Evolutionary conservation across 1,140 invertebrate species (phyloP).

Genomic region (Oryctes rhinoceros): DNA sequence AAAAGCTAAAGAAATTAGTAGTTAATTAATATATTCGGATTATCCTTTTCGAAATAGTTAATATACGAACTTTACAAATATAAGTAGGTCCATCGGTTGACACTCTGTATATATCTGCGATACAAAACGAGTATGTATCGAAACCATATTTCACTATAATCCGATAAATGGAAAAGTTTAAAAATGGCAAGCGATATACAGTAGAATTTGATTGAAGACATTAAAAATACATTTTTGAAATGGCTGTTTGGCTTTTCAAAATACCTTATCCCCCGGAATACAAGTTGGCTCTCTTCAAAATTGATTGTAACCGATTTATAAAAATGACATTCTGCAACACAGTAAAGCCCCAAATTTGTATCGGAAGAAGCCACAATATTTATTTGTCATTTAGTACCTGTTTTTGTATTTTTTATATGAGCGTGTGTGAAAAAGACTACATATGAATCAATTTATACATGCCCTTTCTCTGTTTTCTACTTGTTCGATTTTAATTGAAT

Average conservation of each 20-base stretch:
- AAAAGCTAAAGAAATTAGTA: no score
- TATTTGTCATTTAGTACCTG: constrained; percentile 3
- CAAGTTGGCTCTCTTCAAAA: constrained; percentile 13
- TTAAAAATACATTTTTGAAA: constrained; percentile 30
- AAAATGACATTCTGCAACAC: not conserved
- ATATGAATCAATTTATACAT: not conserved
- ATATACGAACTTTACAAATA: no score
- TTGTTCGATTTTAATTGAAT: not conserved
- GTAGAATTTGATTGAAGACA: constrained; percentile 13
- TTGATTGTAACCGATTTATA: constrained; percentile 26
- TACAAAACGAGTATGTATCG: not conserved
- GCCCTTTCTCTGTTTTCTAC: not conserved
- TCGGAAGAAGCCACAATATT: constrained; percentile 4
- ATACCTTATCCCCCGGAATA: not conserved
- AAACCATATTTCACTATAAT: constrained; percentile 17
- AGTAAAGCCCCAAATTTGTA: constrained; percentile 25
- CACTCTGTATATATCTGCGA: not conserved
- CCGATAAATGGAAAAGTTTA: not conserved
- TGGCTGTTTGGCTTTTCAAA: constrained; percentile 22
- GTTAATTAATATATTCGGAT: no score
- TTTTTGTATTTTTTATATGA: not conserved
- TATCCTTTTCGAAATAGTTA: no score
- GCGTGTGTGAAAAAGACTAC: not conserved
- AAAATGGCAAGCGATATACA: not conserved
- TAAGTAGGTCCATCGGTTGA: no score